Base-by-base conservation (phyloP, 2,113 vertebrate genomes). In the Mustela nigripes region DNA sequence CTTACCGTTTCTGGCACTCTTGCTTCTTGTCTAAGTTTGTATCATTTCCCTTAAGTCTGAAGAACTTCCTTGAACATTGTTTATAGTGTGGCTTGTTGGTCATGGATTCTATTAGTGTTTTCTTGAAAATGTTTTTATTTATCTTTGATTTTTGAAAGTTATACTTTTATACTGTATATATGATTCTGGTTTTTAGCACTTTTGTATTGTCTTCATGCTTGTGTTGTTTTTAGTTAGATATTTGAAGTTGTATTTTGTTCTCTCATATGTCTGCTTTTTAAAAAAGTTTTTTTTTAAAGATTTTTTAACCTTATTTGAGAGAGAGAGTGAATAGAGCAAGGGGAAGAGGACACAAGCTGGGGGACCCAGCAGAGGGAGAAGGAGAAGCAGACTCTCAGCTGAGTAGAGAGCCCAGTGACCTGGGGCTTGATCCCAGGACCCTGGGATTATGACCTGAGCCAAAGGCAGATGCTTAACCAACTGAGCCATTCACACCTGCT, bases 61-160 rank as follows among this genome's bases (percentile, higher is more conserved):
- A 91, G 24, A 86, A 93, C 11, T 90, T 93, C 22, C 16, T 95
- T 82, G 62, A 86, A 86, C 31, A 45, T 48, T 94, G 42, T 28
- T 89, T 92, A 14, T 76, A 56, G 3, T 62, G 24, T 39, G 39
- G 9, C 80, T 65, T 93, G 4, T 85, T 89, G 60, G 28, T 81
- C n/a, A 69, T 86, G 18, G 10, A 69, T 50, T 94, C 62, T 89
- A 1, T 79, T 86, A 71, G 14, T 80, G 60, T 81, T 63, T 87
- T 7, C 15, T 39, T 78, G 42, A 91, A 80, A 95, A 69, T 85
- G 33, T 83, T 93, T 97, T 85, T 36, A 71, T 58, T 92, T 93
- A 90, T 62, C 48, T 56, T 89, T 28, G 14, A 71, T 48, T 95
- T 95, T 62, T 76, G 65, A 82, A 91, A 71, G 6, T 45, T 82